Evolutionary conservation across 2,888 invertebrate genomes (phyloP).

Genomic region (Adineta ricciae): DNA sequence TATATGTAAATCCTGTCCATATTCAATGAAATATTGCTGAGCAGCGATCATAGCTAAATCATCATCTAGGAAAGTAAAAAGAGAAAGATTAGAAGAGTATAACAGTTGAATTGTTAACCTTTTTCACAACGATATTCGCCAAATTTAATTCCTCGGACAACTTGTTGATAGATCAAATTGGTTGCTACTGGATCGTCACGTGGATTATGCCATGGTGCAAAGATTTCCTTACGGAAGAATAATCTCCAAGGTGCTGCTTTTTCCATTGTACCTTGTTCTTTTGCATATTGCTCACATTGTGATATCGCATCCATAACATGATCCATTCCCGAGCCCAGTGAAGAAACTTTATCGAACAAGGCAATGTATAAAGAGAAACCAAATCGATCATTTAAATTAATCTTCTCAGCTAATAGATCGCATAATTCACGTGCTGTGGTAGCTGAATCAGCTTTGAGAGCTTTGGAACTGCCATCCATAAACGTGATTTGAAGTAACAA

Average conservation of each 20-base stretch:
- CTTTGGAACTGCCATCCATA: conserved; percentile 96
- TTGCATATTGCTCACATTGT: conserved; percentile 97
- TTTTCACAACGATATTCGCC: conserved; percentile 80
- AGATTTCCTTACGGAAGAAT: conserved; percentile 84
- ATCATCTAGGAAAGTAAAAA: conserved; percentile 67
- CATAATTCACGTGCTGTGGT: conserved; percentile 92
- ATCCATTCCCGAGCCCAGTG: conserved; percentile 91
- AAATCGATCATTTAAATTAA: conserved; percentile 83
- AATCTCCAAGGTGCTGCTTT: conserved; percentile 94
- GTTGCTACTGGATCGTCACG: conserved; percentile 91
- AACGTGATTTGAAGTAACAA: conserved; percentile 96
- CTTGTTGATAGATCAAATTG: conserved; percentile 77
- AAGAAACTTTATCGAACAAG: conserved; percentile 89
- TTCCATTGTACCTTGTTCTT: conserved; percentile 95
- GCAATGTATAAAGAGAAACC: conserved; percentile 97
- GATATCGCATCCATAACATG: conserved; percentile 99
- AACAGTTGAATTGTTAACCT: conserved; percentile 40
- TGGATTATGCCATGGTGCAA: conserved; percentile 79
- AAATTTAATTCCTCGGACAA: conserved; percentile 93
- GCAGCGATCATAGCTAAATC: conserved; percentile 95
- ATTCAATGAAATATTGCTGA: conserved; percentile 93
- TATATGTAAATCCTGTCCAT: conserved; percentile 76
- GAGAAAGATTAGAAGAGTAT: too few relatives aligned
- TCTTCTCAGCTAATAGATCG: conserved; percentile 89
- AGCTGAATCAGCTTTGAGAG: conserved; percentile 86